Evolutionary conservation across 2,797 vertebrate genomes (phyloP).

Genomic region (Alcedo atthis): DNA sequence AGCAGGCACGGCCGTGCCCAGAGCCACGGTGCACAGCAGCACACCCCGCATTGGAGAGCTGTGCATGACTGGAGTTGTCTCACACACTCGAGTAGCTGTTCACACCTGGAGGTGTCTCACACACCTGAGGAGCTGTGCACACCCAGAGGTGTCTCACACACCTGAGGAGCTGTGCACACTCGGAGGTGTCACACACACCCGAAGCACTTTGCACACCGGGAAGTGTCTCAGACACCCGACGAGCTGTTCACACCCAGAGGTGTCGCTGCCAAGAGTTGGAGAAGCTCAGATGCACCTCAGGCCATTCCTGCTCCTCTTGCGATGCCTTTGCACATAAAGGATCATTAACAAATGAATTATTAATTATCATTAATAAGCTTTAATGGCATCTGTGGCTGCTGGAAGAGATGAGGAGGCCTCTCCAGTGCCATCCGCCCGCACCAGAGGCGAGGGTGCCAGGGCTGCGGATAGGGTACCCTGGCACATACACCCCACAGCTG

Average conservation of each 20-base stretch:
- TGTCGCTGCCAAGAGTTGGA: accelerated
- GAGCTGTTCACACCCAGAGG: background rate
- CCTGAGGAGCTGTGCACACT: background rate
- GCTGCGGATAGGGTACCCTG: accelerated
- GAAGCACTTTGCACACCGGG: background rate
- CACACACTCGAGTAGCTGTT: background rate
- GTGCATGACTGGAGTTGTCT: background rate
- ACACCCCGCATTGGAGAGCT: too few species aligned
- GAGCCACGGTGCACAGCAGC: background rate
- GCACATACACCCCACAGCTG: accelerated
- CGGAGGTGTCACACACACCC: background rate
- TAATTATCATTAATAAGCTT: conserved; percentile 50
- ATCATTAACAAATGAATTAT: conserved; percentile 44
- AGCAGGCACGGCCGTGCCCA: accelerated
- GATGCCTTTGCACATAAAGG: background rate
- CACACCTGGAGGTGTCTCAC: background rate
- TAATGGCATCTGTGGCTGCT: conserved; percentile 33
- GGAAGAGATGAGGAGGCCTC: background rate
- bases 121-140: background rate
- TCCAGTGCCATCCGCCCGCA: accelerated
- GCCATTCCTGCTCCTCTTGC: background rate
- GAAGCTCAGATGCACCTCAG: background rate
- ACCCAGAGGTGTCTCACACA: background rate
- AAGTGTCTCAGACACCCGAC: background rate
- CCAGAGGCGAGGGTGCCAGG: accelerated